A percentile compares a stretch with the other conserved stretches of the same genome.
These are phyloP conservation scores for Gryllus bimaculatus DNA, from an alignment of 1,140 invertebrate genomes.

Conservation along the genomic window DNA sequence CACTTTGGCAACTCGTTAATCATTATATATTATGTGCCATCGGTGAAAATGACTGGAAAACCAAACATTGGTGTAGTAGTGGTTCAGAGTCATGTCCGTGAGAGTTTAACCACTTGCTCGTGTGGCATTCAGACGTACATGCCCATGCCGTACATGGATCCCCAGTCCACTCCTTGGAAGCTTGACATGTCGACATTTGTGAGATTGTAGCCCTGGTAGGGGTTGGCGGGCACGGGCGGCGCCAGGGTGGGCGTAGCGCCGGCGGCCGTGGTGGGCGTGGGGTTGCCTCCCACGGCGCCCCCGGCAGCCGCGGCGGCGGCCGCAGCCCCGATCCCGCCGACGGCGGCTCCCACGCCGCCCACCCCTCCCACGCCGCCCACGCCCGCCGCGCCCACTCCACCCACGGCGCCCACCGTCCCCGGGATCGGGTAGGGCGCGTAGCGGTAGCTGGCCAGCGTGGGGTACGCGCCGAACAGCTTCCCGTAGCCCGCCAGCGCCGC, in stretches of 20 bases:
- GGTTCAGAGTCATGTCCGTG: background rate
- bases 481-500: conserved; percentile 49
- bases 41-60: background rate
- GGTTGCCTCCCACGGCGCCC: conserved; percentile 34
- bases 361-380: conserved; percentile 39
- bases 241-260: conserved; percentile 44
- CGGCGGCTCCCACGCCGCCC: conserved; percentile 45
- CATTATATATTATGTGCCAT: background rate
- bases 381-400: conserved; percentile 39
- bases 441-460: conserved; percentile 54
- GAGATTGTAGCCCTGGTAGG: conserved; percentile 68
- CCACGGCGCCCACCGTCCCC: conserved; percentile 43
- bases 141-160: conserved; percentile 79
- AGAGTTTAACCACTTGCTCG: background rate
- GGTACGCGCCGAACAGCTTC: conserved; percentile 57
- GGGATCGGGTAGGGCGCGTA: conserved; percentile 61
- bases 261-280: conserved; percentile 33
- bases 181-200: conserved; percentile 84
- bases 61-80: background rate
- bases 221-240: conserved; percentile 46
- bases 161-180: conserved; percentile 83
- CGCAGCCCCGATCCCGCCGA: conserved; percentile 40
- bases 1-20: background rate
- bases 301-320: conserved; percentile 42
- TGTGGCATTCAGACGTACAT: conserved; percentile 65